Evolutionary conservation across 2,888 invertebrate species (phyloP).

Genomic region (Drosophila longiperda): DNA sequence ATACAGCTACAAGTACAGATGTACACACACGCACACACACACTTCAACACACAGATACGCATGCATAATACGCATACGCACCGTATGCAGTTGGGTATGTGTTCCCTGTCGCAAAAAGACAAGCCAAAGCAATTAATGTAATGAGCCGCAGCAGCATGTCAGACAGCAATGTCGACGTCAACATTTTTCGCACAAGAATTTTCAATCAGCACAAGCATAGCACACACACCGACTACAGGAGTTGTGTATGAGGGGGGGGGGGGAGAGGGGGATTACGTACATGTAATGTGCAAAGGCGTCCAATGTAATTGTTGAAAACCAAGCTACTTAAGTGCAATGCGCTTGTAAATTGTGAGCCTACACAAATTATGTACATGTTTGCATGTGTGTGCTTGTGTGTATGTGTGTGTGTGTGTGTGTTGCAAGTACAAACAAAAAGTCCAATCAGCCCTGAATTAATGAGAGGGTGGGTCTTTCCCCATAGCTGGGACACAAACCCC

Average conservation of each 20-base stretch:
- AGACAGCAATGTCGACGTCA: conserved; percentile 71
- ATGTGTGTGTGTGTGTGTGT: conserved; percentile 16
- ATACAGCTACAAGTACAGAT: neutral
- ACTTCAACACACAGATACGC: conserved; percentile 52
- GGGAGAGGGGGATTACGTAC: conserved; percentile 9
- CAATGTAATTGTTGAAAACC: conserved; percentile 76
- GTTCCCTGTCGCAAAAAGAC: conserved; percentile 62
- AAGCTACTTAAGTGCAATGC: conserved; percentile 74
- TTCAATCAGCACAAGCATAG: conserved; percentile 75
- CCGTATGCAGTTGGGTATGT: conserved; percentile 48
- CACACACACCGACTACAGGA: conserved; percentile 19
- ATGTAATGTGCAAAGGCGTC: conserved; percentile 75
- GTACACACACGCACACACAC: neutral
- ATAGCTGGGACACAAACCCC: conserved; percentile 15
- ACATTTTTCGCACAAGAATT: conserved; percentile 80
- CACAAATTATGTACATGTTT: conserved; percentile 12
- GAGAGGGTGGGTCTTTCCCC: conserved; percentile 26
- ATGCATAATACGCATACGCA: conserved; percentile 80
- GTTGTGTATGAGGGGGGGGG: conserved; percentile 5
- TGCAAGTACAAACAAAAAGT: conserved; percentile 71
- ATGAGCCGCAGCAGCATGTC: conserved; percentile 79
- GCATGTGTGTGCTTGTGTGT: neutral
- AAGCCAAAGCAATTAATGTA: conserved; percentile 80
- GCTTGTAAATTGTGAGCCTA: conserved; percentile 6
- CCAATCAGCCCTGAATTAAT: conserved; percentile 77